These are phyloP conservation scores for Dendrocopos noguchii DNA, from an alignment of 2,113 vertebrate species.

Conservation along the genomic window DNA sequence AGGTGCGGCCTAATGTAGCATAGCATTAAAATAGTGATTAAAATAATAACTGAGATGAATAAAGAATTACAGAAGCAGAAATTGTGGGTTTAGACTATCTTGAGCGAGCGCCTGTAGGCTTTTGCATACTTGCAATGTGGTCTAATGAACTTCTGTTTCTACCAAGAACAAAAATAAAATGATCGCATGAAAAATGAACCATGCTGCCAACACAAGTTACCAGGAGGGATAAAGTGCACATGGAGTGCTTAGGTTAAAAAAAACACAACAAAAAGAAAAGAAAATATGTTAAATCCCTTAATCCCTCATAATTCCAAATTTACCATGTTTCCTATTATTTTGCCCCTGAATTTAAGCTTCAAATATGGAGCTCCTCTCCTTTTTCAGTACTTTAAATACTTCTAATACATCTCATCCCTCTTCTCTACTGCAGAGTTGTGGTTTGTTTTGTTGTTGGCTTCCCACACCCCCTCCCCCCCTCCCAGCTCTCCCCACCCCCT, in stretches of 20 bases:
- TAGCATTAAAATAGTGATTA: background rate
- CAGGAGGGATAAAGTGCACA: background rate
- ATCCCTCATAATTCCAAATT: background rate
- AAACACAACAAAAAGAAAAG: background rate
- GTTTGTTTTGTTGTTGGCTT: too few relatives aligned
- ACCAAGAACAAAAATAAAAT: slow-evolving; percentile 35
- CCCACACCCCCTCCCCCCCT: too few relatives aligned
- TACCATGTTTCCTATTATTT: background rate
- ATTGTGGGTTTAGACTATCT: background rate
- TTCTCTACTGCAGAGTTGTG: background rate
- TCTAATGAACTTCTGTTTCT: slow-evolving; percentile 46
- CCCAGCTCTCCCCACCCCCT: too few relatives aligned
- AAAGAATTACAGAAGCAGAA: background rate
- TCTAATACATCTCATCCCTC: background rate
- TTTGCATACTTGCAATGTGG: slow-evolving; percentile 33
- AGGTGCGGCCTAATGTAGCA: too few relatives aligned
- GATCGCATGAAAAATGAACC: background rate
- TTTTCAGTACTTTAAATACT: background rate
- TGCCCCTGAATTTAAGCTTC: background rate
- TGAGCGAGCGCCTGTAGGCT: background rate
- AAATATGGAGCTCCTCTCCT: background rate
- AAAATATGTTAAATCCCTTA: background rate
- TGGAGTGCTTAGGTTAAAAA: background rate
- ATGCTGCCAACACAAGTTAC: slow-evolving; percentile 5
- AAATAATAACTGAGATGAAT: background rate